Percentiles rank a stretch among this genome's conserved stretches.
Evolutionary conservation across 2,797 vertebrate species (phyloP).

Genomic region (Alauda arvensis): DNA sequence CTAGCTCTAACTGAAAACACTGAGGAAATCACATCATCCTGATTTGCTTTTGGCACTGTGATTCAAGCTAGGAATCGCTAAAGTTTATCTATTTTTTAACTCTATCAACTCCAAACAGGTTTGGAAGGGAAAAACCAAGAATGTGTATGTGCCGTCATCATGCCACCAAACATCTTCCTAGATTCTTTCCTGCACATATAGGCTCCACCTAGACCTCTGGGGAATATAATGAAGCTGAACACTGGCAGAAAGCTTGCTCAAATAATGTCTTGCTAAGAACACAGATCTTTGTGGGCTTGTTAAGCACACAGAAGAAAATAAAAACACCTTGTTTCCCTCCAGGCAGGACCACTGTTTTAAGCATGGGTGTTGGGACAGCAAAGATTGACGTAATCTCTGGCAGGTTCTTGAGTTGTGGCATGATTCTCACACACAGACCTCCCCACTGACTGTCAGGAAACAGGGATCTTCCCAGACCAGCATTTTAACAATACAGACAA

Average conservation of each 20-base stretch:
- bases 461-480: background rate
- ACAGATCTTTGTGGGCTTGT: background rate
- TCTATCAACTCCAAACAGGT: background rate
- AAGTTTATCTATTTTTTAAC: background rate
- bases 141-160: background rate
- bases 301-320: background rate
- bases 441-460: background rate
- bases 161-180: background rate
- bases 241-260: background rate
- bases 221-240: background rate
- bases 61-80: background rate
- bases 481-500: background rate
- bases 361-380: background rate
- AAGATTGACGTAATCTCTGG: background rate
- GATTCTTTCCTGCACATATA: background rate
- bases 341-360: background rate
- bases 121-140: background rate
- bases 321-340: background rate
- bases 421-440: background rate
- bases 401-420: background rate
- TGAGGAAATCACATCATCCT: background rate
- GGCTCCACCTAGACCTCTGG: background rate
- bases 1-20: background rate
- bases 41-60: background rate
- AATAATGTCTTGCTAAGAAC: background rate